These are phyloP conservation scores for Scaptomyza hsui DNA, from an alignment of 1,140 invertebrate genomes.

Conservation along the genomic window DNA sequence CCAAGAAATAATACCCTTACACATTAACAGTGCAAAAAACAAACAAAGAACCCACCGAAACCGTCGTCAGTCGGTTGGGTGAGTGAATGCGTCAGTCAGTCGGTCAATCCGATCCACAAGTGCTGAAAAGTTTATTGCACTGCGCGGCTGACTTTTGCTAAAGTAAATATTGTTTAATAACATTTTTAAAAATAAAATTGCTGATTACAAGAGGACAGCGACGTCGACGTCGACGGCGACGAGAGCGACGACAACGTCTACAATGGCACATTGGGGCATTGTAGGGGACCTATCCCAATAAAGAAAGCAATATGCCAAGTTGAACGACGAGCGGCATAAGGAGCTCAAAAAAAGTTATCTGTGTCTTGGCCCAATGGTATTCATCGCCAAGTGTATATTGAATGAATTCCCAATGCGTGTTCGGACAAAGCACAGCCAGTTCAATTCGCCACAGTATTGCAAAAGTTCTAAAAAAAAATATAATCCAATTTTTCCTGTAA, in stretches of 20 bases:
- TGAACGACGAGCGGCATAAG: not conserved
- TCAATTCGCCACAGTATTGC: slow-evolving; percentile 46
- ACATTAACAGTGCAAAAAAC: not conserved
- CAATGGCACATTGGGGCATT: slow-evolving; percentile 49
- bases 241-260: slow-evolving; percentile 5
- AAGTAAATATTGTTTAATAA: slow-evolving; percentile 81
- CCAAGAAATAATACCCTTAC: slow-evolving; percentile 26
- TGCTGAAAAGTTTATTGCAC: slow-evolving; percentile 80
- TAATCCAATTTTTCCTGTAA: no score
- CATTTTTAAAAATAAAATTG: slow-evolving; percentile 80
- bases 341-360: not conserved
- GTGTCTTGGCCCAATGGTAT: slow-evolving; percentile 26
- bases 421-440: slow-evolving; percentile 39
- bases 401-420: slow-evolving; percentile 20
- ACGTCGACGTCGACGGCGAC: slow-evolving; percentile 2
- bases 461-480: slow-evolving; percentile 3
- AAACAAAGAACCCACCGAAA: slow-evolving; percentile 15
- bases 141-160: slow-evolving; percentile 67
- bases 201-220: slow-evolving; percentile 64
- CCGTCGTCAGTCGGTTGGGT: slow-evolving; percentile 4
- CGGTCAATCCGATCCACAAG: slow-evolving; percentile 44
- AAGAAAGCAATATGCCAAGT: slow-evolving; percentile 23
- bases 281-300: slow-evolving; percentile 67
- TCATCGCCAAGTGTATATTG: slow-evolving; percentile 39
- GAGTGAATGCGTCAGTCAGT: slow-evolving; percentile 22